Evolutionary conservation across 1,140 invertebrate genomes (phyloP), one percentile per base, ranked within the genome.

Genomic region (Grapholita molesta): DNA sequence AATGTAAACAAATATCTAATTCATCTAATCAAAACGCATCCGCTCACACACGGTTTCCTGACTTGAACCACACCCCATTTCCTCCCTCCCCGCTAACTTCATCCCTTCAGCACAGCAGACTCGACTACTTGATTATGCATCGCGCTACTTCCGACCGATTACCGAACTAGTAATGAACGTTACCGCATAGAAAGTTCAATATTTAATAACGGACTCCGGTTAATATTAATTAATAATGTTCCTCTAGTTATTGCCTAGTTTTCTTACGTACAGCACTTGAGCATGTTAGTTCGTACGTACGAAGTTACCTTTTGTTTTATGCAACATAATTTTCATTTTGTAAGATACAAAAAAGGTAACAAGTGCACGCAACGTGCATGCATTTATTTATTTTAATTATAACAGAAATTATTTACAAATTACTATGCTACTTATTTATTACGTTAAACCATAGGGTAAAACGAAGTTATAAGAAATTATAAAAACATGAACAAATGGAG

Each of bases 61-160:
- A 88, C 80, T 84, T 79, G 77, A 81, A 79, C 80, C 80, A 70
- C 57, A 69, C 71, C 0, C 66, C 8, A 48, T 11, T 28, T 21
- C 35, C 69, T 24, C 73, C 66, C 67, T 55, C 67, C 53, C 32
- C 48, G 42, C 70, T 23, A 70, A 57, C 67, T 71, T 73, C 69
- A 33, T 68, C 74, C 77, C 74, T 71, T 66, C 38, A 71, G 67
- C 64, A 69, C 69, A 71, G 64, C 75, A 78, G 77, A 77, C 78
- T 80, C 82, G 72, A 79, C 82, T 87, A 88, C 86, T 89, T 88
- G 86, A 89, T 88, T 89, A 90, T 90, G 86, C 85, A 88, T 87
- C 86, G 83, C 82, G 76, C 74, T 78, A 86, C 86, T 91, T 84
- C 85, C 82, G 69, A 87, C 78, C 86, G 84, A 90, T 90, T 89